A percentile compares a stretch with the other conserved stretches of the same genome.
Evolutionary conservation across 2,888 invertebrate genomes (phyloP).

Genomic region (Girardia tigrina): DNA sequence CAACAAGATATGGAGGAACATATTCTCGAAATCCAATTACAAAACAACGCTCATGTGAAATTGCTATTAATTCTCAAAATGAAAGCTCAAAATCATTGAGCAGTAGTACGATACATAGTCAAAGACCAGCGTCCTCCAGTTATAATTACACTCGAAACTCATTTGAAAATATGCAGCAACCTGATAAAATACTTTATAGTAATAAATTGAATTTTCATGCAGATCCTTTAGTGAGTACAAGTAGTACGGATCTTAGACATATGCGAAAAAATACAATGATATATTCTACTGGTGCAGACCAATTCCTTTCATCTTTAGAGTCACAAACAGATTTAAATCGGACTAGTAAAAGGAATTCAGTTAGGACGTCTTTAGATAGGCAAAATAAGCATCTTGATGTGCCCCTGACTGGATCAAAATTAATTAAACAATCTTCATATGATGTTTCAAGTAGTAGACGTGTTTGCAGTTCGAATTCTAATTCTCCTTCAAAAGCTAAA

Average conservation of each 20-base stretch:
- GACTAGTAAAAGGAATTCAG: background rate
- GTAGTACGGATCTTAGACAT: slow-evolving; percentile 13
- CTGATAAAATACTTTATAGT: background rate
- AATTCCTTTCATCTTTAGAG: background rate
- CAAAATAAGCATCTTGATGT: background rate
- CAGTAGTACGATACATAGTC: background rate
- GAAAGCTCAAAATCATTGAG: background rate
- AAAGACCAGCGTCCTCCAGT: background rate
- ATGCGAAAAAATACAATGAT: background rate
- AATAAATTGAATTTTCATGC: slow-evolving; percentile 3
- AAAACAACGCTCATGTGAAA: background rate
- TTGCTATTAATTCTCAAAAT: background rate
- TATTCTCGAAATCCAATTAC: background rate
- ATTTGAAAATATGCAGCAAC: slow-evolving; percentile 16
- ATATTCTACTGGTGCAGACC: background rate
- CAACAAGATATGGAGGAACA: background rate
- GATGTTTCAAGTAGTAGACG: slow-evolving; percentile 1
- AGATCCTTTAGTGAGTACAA: background rate
- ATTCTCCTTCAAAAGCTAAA: slow-evolving; percentile 3
- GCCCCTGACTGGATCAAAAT: background rate
- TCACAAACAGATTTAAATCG: background rate
- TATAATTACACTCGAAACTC: background rate
- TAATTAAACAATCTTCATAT: background rate
- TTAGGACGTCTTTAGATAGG: background rate
- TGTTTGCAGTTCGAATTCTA: slow-evolving; percentile 12